phyloP scores from a whole-genome alignment of 2,113 vertebrate species.

The Anguilla rostrata region DNA sequence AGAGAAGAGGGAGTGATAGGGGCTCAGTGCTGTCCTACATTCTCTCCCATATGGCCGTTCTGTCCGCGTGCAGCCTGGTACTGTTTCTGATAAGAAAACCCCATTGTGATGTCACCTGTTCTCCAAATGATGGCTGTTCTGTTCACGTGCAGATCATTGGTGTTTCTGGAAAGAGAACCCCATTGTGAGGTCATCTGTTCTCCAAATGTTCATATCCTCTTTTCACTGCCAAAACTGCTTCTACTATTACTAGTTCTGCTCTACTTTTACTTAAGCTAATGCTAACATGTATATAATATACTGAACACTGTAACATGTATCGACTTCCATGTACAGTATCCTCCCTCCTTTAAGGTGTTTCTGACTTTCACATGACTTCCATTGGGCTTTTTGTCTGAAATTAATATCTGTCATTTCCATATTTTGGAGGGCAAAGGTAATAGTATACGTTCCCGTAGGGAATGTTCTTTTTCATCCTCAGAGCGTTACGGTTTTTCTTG shows the following conservation, averaged over 20 bases:
- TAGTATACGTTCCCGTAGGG: too few species aligned
- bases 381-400: too few species aligned
- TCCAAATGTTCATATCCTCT: not conserved
- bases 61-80: not conserved
- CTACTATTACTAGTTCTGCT: not conserved
- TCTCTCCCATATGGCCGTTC: not conserved
- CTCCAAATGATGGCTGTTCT: not conserved
- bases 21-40: constrained; percentile 19
- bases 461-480: too few species aligned
- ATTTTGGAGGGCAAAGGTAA: too few species aligned
- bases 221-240: not conserved
- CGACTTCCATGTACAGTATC: not conserved
- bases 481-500: too few species aligned
- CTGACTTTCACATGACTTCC: not conserved
- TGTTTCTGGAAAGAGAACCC: not conserved
- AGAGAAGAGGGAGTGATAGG: not conserved
- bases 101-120: not conserved
- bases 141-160: not conserved
- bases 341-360: not conserved
- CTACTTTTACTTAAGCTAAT: too few species aligned
- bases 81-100: not conserved
- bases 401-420: too few species aligned
- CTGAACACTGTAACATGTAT: not conserved
- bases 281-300: not conserved
- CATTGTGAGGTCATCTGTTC: not conserved